Percentiles rank a stretch among this genome's conserved stretches.
Conservation (phyloP, 2,113 vertebrate genomes). For the Ursus arctos region DNA sequence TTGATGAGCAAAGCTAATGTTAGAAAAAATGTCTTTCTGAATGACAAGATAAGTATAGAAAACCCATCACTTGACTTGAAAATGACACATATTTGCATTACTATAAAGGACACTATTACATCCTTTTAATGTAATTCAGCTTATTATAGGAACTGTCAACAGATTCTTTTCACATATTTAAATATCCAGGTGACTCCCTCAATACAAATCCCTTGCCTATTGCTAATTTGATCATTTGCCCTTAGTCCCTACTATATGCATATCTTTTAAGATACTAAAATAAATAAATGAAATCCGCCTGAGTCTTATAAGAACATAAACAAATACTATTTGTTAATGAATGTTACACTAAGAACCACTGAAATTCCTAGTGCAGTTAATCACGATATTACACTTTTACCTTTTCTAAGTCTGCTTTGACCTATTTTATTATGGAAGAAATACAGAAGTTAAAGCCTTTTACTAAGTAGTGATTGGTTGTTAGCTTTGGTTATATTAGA, state of each 20-base stretch:
- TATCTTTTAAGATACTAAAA: slow-evolving; percentile 71
- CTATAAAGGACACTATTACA: neutral
- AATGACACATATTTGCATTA: neutral
- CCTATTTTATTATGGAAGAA: neutral
- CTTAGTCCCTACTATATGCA: slow-evolving; percentile 34
- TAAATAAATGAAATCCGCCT: neutral
- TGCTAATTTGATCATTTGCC: slow-evolving; percentile 48
- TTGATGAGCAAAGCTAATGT: slow-evolving; percentile 41
- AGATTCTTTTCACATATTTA: slow-evolving; percentile 54
- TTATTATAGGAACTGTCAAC: slow-evolving; percentile 65
- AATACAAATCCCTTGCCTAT: slow-evolving; percentile 29
- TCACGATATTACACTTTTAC: neutral
- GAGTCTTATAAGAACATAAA: neutral
- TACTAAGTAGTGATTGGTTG: slow-evolving; percentile 36
- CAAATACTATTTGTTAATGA: neutral
- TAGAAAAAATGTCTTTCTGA: neutral
- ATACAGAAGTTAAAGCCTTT: slow-evolving; percentile 39
- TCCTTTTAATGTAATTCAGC: neutral
- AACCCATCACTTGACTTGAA: slow-evolving; percentile 48
- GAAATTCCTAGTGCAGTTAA: neutral
- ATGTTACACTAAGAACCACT: neutral
- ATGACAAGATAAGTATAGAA: slow-evolving; percentile 63
- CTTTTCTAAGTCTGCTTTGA: slow-evolving; percentile 28
- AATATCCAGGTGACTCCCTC: slow-evolving; percentile 62
- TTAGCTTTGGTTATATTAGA: neutral